Evolutionary conservation across 2,888 invertebrate species (phyloP).

Genomic region (Amiota communis): DNA sequence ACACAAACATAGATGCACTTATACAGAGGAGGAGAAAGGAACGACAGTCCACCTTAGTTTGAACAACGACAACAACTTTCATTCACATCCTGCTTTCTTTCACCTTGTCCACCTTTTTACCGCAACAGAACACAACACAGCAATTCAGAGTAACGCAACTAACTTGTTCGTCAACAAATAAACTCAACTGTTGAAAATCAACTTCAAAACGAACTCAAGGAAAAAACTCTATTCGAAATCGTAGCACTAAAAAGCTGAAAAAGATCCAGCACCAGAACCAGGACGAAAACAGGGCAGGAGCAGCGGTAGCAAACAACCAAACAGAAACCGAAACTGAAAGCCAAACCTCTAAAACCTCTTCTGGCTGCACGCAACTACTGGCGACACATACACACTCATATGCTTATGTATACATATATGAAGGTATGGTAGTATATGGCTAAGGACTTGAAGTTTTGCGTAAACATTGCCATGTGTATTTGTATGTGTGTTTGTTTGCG

Average conservation of each 20-base stretch:
- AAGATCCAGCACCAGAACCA: not conserved
- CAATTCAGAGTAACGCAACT: slow-evolving; percentile 46
- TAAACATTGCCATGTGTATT: slow-evolving; percentile 26
- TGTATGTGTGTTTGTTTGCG: slow-evolving; percentile 15
- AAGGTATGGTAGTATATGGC: not conserved
- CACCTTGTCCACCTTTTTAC: slow-evolving; percentile 30
- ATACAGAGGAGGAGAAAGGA: not conserved
- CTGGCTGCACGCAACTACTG: slow-evolving; percentile 23
- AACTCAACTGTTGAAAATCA: slow-evolving; percentile 66
- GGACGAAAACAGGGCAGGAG: not conserved
- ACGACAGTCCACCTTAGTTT: slow-evolving; percentile 32
- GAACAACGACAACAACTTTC: no score
- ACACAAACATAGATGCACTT: not conserved
- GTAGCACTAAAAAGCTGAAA: not conserved
- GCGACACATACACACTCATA: slow-evolving; percentile 13
- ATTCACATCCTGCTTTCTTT: slow-evolving; percentile 9
- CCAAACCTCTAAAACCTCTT: slow-evolving; percentile 26
- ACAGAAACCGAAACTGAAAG: slow-evolving; percentile 23
- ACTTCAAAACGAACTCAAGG: slow-evolving; percentile 44
- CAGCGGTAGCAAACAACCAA: slow-evolving; percentile 5
- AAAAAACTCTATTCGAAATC: slow-evolving; percentile 8
- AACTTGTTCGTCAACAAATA: slow-evolving; percentile 58
- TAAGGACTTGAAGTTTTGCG: slow-evolving; percentile 32
- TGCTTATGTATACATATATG: slow-evolving; percentile 5
- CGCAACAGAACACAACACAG: slow-evolving; percentile 16